Evolutionary conservation across 2,113 vertebrate genomes (phyloP), one percentile per base, ranked within the genome.

Genomic region (Triplophysa siluroides): DNA sequence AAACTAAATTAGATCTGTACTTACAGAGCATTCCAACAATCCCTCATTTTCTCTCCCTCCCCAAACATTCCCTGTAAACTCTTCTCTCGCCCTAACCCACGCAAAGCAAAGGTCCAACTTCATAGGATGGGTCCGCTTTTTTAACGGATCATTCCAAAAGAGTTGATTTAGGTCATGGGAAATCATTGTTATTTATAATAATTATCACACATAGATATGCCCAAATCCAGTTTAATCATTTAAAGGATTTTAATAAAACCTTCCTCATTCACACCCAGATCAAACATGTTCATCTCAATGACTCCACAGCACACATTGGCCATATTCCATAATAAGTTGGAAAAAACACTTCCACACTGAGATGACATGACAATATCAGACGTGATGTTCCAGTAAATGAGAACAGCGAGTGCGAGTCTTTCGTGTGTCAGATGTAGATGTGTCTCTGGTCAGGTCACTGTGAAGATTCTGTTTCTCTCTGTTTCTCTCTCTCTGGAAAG

Each of bases 401-500:
- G 14, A 18, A 47, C 58, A 45, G 13, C 9, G 47, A 72, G 19
- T 19, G 16, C 2, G 19, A 75, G 74, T 81, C 66, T 81, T 77
- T 58, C 65, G 50, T 65, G 18, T 45, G 43, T 45, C 43, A 12
- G 43, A 29, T 8, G 13, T 18, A 56, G 1, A 7, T 12, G 8
- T 19, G 24, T 2, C 4, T 58, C 6, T 9, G 19, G 19, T n/a
- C 1, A 0, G 54, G 5, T 84, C 85, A 82, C 80, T 86, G 77
- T 65, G 77, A 9, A 60, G 65, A 71, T 23, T 67, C 60, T 6
- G 80, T 18, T 56, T 62, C 13, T 11, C 63, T 29, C 54, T 68
- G 33, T 38, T 38, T 8, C 62, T 8, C 12, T 85, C 78, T 85
- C 78, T 89, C 90, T 43, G 96, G 96, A 84, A 98, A 94, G 84